Conservation (phyloP, 2,797 vertebrate species). For the Urophycis tenuis region DNA sequence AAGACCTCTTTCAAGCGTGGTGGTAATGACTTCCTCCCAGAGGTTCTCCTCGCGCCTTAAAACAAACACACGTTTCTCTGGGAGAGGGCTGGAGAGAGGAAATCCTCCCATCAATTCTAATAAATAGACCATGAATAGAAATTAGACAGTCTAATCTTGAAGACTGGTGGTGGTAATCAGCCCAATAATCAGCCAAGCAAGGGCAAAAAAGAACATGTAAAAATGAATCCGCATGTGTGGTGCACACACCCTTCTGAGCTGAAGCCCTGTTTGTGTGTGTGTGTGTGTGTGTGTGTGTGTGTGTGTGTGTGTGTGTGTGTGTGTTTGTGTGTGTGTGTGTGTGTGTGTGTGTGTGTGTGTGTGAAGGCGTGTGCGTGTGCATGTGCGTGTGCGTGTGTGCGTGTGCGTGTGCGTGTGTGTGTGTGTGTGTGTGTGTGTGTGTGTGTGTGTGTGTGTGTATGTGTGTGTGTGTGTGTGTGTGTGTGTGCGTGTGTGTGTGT, state of each 20-base stretch:
- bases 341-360: neutral
- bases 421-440: neutral
- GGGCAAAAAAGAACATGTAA: neutral
- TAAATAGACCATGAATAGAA: neutral
- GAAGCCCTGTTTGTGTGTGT: too few relatives aligned
- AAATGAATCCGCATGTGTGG: neutral
- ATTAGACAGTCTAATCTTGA: slow-evolving; percentile 2
- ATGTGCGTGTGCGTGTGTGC: neutral
- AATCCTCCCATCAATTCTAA: neutral
- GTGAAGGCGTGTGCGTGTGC: too few relatives aligned
- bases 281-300: neutral
- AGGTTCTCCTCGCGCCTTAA: slow-evolving; percentile 1
- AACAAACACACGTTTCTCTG: neutral
- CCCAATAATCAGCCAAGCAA: neutral
- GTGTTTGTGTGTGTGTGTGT: neutral
- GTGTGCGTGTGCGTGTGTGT: neutral
- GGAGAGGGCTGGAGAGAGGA: neutral
- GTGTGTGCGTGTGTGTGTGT: neutral
- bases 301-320: neutral
- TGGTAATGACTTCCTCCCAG: neutral
- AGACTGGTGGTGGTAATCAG: neutral
- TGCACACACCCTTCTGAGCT: too few relatives aligned
- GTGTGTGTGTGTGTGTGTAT: neutral
- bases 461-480: neutral
- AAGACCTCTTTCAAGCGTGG: neutral